Base-by-base conservation (phyloP, 2,888 invertebrate species). In the Buathra laborator region DNA sequence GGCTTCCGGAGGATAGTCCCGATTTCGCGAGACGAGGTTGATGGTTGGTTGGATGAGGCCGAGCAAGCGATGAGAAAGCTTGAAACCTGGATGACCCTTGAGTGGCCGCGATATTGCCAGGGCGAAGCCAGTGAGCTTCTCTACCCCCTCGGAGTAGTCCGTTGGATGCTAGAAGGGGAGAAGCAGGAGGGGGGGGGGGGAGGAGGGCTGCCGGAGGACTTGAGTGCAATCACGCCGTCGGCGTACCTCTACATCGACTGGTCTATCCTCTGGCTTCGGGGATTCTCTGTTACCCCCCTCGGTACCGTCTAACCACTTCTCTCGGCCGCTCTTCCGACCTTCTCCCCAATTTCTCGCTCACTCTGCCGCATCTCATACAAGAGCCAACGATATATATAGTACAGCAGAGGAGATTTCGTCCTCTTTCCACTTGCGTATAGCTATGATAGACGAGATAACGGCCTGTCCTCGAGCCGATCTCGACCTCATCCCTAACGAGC, bases 101-200 rank as follows among this genome's bases (percentile, higher is more conserved):
- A 94, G 92, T 92, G 91, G 92, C 91, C 92, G 89, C 91, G 93
- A 94, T 94, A 94, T 94, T 94, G 93, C 94, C 90, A 88, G 90
- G 88, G 90, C 62, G 90, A 89, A 89, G 88, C 85, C 56, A 48
- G 29, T 16, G 64, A 59, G 71, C 56, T 46, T 74, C 62, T 71
- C 74, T 62, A 68, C 70, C 62, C 78, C 74, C 74, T 91, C 89
- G 90, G 92, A 93, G 93, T 37, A 92, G 92, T 93, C 92, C 93
- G 89, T 88, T 89, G 88, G 89, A 68, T 68, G 78, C 78, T 62
- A 70, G 76, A 75, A 81, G 83, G 86, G 37, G 37, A 5, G 37
- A 37, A 37, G 7, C 37, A 37, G 81, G 78, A 9, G 74, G 72
- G 75, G 83, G 83, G 86, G 81, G 78, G 81, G 78, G 37, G 74